Percentiles rank a stretch among this genome's conserved stretches.
Evolutionary conservation across 2,113 vertebrate species (phyloP).

Genomic region (Ctenomys sociabilis): DNA sequence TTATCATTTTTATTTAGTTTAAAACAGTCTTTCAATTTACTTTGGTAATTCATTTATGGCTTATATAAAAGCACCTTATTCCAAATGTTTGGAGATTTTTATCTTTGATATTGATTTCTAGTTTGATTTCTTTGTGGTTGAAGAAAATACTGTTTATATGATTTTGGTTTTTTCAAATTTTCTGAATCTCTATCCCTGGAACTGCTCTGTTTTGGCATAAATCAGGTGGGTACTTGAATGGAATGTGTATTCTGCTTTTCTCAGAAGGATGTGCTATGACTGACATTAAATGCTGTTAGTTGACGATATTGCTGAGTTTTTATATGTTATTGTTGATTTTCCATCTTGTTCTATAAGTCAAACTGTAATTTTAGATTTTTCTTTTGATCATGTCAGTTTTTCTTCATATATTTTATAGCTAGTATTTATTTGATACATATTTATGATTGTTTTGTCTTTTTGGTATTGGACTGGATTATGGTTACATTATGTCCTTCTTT

Average conservation of each 20-base stretch:
- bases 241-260: not conserved
- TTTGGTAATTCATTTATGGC: too few species aligned
- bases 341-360: not conserved
- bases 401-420: not conserved
- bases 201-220: too few species aligned
- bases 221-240: too few species aligned
- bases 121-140: too few species aligned
- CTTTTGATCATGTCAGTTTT: not conserved
- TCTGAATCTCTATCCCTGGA: too few species aligned
- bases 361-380: not conserved
- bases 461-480: not conserved
- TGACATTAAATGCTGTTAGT: not conserved
- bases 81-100: too few species aligned
- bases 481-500: not conserved
- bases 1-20: too few species aligned
- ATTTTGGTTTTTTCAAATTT: too few species aligned
- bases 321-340: not conserved
- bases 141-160: too few species aligned
- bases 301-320: not conserved
- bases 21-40: too few species aligned
- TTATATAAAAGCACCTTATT: too few species aligned
- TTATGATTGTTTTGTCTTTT: not conserved
- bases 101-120: too few species aligned
- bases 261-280: not conserved
- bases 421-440: not conserved